Conservation (phyloP, 92 coral and sea anemone species). For the Zoanthus solanderi region DNA sequence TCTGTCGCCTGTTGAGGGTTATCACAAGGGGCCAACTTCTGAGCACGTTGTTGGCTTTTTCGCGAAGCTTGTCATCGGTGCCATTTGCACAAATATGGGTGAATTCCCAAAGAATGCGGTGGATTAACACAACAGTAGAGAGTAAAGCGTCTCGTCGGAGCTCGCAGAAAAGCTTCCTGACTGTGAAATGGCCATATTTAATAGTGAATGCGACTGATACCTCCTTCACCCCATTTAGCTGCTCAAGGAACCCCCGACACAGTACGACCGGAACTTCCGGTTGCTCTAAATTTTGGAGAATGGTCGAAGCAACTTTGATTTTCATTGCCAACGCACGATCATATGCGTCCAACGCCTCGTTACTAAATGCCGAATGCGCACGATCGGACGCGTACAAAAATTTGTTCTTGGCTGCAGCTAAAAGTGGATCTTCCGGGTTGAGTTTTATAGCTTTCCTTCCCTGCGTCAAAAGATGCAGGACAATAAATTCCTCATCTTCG, state of each 20-base stretch:
- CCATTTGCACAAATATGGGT: conserved; percentile 69
- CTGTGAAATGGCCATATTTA: conserved; percentile 64
- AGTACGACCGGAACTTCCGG: conserved; percentile 76
- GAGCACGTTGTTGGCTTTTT: conserved; percentile 50
- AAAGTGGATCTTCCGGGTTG: conserved; percentile 58
- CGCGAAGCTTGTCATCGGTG: conserved; percentile 28
- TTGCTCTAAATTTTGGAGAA: conserved; percentile 57
- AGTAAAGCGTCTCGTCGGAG: conserved; percentile 72
- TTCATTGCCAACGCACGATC: conserved; percentile 75
- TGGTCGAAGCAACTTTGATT: conserved; percentile 71
- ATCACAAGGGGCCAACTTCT: conserved; percentile 72
- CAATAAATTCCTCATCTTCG: conserved; percentile 73
- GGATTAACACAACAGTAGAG: conserved; percentile 64
- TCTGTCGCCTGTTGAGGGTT: conserved; percentile 47
- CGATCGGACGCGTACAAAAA: conserved; percentile 66
- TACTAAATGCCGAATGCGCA: conserved; percentile 69
- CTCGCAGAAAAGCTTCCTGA: conserved; percentile 63
- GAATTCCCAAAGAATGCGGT: conserved; percentile 75
- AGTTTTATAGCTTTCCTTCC: conserved; percentile 56
- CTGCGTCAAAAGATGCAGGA: conserved; percentile 59
- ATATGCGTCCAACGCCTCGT: conserved; percentile 66
- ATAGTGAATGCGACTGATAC: conserved; percentile 69
- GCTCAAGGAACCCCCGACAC: conserved; percentile 72
- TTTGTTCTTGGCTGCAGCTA: conserved; percentile 60
- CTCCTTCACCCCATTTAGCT: conserved; percentile 75